Percentiles rank a stretch among this genome's conserved stretches.
Evolutionary conservation across 2,888 invertebrate species (phyloP).

Genomic region (Melanargia galathea): DNA sequence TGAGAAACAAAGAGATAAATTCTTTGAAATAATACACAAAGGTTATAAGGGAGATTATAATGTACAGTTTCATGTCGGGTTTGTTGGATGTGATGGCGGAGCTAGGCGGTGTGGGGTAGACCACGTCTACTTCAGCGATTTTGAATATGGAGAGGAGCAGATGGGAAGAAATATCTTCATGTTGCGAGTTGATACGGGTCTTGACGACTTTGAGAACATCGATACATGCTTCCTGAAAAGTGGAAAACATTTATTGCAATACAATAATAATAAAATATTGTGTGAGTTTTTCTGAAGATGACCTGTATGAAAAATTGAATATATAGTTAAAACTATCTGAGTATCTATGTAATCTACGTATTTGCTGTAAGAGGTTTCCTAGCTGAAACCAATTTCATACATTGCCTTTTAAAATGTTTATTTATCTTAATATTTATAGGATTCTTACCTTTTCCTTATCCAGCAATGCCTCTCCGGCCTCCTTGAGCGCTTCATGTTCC

Average conservation of each 20-base stretch:
- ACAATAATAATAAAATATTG: too few species aligned
- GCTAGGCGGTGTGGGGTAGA: conserved; percentile 86
- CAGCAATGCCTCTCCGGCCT: conserved; percentile 85
- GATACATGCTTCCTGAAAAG: conserved; percentile 91
- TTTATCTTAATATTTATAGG: too few species aligned
- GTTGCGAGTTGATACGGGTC: conserved; percentile 91
- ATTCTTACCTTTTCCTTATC: conserved; percentile 86
- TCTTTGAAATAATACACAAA: conserved; percentile 58
- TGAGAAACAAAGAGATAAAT: conserved; percentile 44
- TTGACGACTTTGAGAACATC: conserved; percentile 90
- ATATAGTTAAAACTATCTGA: too few species aligned
- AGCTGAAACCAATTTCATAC: too few species aligned
- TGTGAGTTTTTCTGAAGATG: too few species aligned
- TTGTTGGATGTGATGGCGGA: conserved; percentile 65
- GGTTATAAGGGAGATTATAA: conserved; percentile 60
- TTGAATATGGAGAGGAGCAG: conserved; percentile 94
- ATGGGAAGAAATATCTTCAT: conserved; percentile 93
- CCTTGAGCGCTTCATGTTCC: conserved; percentile 82
- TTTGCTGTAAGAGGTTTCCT: too few species aligned
- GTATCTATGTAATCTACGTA: too few species aligned
- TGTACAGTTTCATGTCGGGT: conserved; percentile 58
- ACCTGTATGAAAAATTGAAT: too few species aligned
- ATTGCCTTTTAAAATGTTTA: too few species aligned
- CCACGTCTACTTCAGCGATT: conserved; percentile 94
- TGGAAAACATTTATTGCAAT: background rate